Evolutionary conservation across 2,113 vertebrate species (phyloP).

Genomic region (Stigmatopora argus): DNA sequence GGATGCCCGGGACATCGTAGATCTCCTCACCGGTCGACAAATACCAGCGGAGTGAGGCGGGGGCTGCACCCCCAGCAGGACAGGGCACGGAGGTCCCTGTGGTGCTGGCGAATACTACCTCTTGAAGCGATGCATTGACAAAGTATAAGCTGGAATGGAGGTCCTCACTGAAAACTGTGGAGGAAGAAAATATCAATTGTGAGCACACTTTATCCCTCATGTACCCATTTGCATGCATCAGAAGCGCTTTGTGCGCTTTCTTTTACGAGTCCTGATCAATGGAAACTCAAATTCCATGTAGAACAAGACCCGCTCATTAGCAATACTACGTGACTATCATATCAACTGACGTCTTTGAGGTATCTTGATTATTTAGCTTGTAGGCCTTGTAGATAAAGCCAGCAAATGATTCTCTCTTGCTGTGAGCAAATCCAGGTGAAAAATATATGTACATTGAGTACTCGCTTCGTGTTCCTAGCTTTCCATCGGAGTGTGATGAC

Average conservation of each 20-base stretch:
- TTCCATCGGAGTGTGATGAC: slow-evolving; percentile 48
- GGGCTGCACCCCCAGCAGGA: slow-evolving; percentile 90
- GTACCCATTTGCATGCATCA: not conserved
- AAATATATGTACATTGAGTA: slow-evolving; percentile 17
- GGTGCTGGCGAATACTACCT: slow-evolving; percentile 99
- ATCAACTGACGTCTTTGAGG: not conserved
- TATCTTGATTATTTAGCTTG: not conserved
- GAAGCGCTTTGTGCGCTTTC: not conserved
- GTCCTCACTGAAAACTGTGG: slow-evolving; percentile 94
- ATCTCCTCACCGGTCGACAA: slow-evolving; percentile 98
- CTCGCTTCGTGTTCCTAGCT: slow-evolving; percentile 14
- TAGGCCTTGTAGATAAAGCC: slow-evolving; percentile 25
- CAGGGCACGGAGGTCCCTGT: slow-evolving; percentile 97
- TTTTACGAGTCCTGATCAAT: not conserved
- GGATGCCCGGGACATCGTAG: slow-evolving; percentile 98
- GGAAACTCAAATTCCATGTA: not conserved
- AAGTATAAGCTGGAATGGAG: slow-evolving; percentile 98
- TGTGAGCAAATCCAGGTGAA: not conserved
- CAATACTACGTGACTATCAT: not conserved
- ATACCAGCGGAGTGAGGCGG: slow-evolving; percentile 96
- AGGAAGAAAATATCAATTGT: slow-evolving; percentile 42
- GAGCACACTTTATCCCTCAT: not conserved
- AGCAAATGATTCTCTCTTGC: slow-evolving; percentile 38
- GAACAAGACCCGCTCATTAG: not conserved
- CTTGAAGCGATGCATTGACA: slow-evolving; percentile 99